These are phyloP conservation scores for Notoglanidium macrostoma DNA, from an alignment of 2,797 vertebrate species.

Conservation along the genomic window DNA sequence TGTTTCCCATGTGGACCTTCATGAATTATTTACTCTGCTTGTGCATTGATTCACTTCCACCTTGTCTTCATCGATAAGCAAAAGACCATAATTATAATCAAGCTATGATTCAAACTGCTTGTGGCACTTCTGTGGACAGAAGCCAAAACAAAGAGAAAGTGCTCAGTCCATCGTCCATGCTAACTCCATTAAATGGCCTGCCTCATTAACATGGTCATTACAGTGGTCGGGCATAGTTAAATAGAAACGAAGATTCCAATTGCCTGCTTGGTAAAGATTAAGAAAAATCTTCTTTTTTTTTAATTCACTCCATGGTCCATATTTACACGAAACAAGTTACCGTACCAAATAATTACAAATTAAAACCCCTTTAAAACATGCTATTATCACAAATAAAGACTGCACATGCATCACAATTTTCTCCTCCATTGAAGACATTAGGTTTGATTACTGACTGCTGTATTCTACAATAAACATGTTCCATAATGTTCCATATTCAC, in stretches of 20 bases:
- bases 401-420: neutral
- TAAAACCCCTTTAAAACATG: conserved; percentile 10
- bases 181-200: conserved; percentile 59
- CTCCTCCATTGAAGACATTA: conserved; percentile 24
- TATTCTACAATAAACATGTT: neutral
- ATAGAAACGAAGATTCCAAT: conserved; percentile 31
- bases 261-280: conserved; percentile 38
- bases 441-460: conserved; percentile 22
- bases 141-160: conserved; percentile 41
- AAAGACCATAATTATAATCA: conserved; percentile 63
- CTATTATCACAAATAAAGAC: conserved; percentile 16
- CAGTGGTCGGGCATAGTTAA: conserved; percentile 13
- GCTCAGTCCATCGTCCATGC: conserved; percentile 55
- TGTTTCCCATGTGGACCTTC: conserved; percentile 57
- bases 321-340: conserved; percentile 18
- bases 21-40: conserved; percentile 71
- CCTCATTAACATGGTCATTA: conserved; percentile 61
- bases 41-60: conserved; percentile 63
- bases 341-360: conserved; percentile 8
- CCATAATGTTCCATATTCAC: neutral
- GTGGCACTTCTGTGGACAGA: conserved; percentile 47
- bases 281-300: conserved; percentile 13
- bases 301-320: neutral
- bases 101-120: conserved; percentile 62
- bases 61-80: conserved; percentile 62